Percentiles rank a stretch among this genome's conserved stretches.
These are phyloP conservation scores for Chymomyza caudatula DNA, from an alignment of 2,888 invertebrate species.

Conservation along the genomic window DNA sequence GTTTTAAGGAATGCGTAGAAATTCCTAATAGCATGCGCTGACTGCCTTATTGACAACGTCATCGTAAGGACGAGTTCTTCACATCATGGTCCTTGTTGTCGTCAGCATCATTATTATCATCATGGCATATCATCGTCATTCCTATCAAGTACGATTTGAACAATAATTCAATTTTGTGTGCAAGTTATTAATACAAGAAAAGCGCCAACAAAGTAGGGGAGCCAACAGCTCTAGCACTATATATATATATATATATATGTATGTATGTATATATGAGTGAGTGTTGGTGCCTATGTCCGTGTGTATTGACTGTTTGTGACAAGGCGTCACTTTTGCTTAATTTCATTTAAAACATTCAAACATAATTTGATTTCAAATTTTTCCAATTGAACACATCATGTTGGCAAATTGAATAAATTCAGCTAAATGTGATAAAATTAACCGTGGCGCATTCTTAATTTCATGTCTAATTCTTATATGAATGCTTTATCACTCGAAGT, in stretches of 20 bases:
- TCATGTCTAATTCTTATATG: not conserved
- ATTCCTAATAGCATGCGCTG: constrained; percentile 47
- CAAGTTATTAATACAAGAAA: constrained; percentile 65
- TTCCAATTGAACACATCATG: not conserved
- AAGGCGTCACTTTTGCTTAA: not conserved
- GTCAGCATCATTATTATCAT: constrained; percentile 30
- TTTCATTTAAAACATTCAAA: constrained; percentile 10
- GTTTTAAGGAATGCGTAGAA: constrained; percentile 51
- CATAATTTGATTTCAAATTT: constrained; percentile 17
- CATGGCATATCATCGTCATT: constrained; percentile 43
- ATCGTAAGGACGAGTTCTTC: constrained; percentile 25
- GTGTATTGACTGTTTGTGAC: constrained; percentile 11
- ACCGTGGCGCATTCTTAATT: not conserved
- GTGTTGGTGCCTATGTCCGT: not conserved
- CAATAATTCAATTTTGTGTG: constrained; percentile 58
- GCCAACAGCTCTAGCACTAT: not conserved
- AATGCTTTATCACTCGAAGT: not conserved
- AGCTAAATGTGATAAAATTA: not conserved
- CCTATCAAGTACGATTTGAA: constrained; percentile 51
- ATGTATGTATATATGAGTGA: no score
- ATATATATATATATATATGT: not conserved
- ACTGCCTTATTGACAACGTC: constrained; percentile 41
- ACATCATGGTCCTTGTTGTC: constrained; percentile 17
- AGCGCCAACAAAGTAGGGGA: constrained; percentile 21
- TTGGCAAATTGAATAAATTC: not conserved